Evolutionary conservation across 2,888 invertebrate species (phyloP), one percentile per base, ranked within the genome.

Genomic region (Acrocera orbiculus): DNA sequence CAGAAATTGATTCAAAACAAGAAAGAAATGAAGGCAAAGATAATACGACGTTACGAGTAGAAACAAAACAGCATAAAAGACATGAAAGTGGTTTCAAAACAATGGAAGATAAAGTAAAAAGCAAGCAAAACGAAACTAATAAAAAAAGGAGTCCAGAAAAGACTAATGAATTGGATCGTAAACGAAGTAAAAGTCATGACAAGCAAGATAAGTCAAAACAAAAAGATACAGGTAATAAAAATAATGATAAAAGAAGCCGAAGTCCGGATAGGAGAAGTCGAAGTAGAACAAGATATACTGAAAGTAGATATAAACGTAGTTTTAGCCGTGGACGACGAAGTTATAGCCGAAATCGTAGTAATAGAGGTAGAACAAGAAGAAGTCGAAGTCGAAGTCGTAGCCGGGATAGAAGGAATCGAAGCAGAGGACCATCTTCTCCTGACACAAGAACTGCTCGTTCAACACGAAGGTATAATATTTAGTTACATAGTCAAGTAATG

Each of bases 111-210:
- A n/a, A n/a, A n/a, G n/a, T n/a, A n/a, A n/a, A n/a, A n/a, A n/a
- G n/a, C n/a, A n/a, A n/a, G n/a, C n/a, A n/a, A n/a, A n/a, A n/a
- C n/a, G n/a, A n/a, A n/a, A n/a, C n/a, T n/a, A n/a, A 56, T 40
- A 44, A 57, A 32, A 48, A 53, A 25, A 42, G 50, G 36, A 57
- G 50, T 45, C 58, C 46, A 46, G 23, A 23, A 30, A 54, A 51
- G 44, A 47, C 45, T 37, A 46, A 39, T 46, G 48, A 32, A 49
- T n/a, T n/a, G n/a, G 38, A 45, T 36, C 45, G 51, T 27, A 47
- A 43, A 45, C 44, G 34, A 50, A 43, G 44, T 46, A 36, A 45
- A 9, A 10, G 54, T 35, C 45, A 58, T 40, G 47, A 58, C 45
- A 42, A 44, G 7, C 42, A 34, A 11, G 36, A 35, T 17, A 33